Conservation (phyloP, 2,888 invertebrate genomes). For the Mycogona germanica region DNA sequence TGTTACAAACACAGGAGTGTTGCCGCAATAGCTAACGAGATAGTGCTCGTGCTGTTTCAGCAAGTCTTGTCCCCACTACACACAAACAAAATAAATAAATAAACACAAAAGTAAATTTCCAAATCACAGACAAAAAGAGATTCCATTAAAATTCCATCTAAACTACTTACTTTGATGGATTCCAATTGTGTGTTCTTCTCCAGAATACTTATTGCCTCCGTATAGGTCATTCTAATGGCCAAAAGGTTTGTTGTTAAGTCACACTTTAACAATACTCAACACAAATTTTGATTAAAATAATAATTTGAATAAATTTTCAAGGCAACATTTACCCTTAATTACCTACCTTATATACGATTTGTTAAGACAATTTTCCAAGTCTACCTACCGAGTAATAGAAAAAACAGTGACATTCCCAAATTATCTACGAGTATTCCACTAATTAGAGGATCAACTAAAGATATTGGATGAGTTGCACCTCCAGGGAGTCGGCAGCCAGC, state of each 20-base stretch:
- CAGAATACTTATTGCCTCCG: not conserved
- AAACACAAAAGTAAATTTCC: not conserved
- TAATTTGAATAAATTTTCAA: too few species aligned
- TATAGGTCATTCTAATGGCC: not conserved
- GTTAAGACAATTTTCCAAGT: not conserved
- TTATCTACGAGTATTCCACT: too few species aligned
- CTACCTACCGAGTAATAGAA: too few species aligned
- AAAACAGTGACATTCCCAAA: too few species aligned
- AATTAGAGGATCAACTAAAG: too few species aligned
- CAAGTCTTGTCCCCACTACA: conserved; percentile 48
- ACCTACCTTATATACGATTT: not conserved
- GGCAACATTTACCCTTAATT: too few species aligned
- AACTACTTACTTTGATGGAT: not conserved
- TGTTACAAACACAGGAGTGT: conserved; percentile 71
- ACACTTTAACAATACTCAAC: too few species aligned
- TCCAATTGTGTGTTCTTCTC: not conserved
- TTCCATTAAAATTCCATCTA: not conserved
- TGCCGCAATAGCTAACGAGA: conserved; percentile 56
- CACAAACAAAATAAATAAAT: conserved; percentile 30
- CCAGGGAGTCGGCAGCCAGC: too few species aligned
- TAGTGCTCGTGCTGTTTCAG: conserved; percentile 82
- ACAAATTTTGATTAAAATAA: too few species aligned
- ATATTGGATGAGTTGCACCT: too few species aligned
- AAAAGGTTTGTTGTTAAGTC: not conserved
- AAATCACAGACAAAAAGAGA: not conserved